A percentile compares a stretch with the other conserved stretches of the same genome.
Conservation (phyloP, 1,140 invertebrate genomes). For the Aphidius ervi region DNA sequence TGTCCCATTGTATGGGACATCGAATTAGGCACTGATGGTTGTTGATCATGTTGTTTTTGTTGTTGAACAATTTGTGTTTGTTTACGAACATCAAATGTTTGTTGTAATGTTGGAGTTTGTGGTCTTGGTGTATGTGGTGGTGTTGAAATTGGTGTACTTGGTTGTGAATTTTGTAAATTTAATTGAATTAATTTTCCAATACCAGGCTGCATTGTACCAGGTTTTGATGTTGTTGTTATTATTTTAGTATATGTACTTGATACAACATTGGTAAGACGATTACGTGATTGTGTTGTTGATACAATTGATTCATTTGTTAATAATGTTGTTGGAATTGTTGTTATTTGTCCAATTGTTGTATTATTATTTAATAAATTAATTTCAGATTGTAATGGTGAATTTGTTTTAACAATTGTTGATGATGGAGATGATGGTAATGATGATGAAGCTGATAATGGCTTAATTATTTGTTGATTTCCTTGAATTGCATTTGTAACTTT, state of each 20-base stretch:
- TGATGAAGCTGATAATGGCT: neutral
- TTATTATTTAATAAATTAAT: neutral
- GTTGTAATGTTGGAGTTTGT: constrained; percentile 37
- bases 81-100: neutral
- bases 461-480: neutral
- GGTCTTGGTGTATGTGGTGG: constrained; percentile 20
- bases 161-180: constrained; percentile 24
- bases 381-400: constrained; percentile 2
- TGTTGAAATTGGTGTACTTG: constrained; percentile 17
- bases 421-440: neutral
- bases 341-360: too few species aligned
- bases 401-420: neutral
- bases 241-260: constrained; percentile 3
- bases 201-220: constrained; percentile 6
- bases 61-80: constrained; percentile 9
- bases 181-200: constrained; percentile 23
- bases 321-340: too few species aligned
- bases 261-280: neutral
- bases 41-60: constrained; percentile 19
- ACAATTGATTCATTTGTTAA: neutral
- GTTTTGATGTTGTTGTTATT: constrained; percentile 9
- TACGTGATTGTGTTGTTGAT: neutral
- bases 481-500: constrained; percentile 24
- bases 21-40: constrained; percentile 36
- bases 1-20: constrained; percentile 34